A percentile compares a stretch with the other conserved stretches of the same genome.
phyloP scores from a whole-genome alignment of 2,113 vertebrate species.

The Cynopterus brachyotis region DNA sequence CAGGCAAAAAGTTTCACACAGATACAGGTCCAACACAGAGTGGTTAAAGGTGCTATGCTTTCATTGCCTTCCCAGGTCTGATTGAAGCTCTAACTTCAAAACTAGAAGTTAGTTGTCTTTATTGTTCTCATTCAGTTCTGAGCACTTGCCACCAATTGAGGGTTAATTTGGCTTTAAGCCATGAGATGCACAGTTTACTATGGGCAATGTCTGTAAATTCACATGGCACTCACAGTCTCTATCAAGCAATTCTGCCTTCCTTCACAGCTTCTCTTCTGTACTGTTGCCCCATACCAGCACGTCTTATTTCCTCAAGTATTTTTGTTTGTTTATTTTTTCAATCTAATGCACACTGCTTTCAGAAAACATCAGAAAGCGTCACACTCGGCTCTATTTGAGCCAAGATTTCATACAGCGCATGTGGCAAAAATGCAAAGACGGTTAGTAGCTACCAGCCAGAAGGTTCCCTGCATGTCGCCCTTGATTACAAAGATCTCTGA shows the following conservation, averaged over 20 bases:
- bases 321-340: neutral
- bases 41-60: neutral
- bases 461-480: neutral
- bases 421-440: neutral
- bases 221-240: neutral
- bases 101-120: neutral
- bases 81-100: neutral
- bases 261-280: neutral
- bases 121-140: neutral
- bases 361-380: constrained; percentile 21
- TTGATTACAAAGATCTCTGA: constrained; percentile 32
- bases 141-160: neutral
- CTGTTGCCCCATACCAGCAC: neutral
- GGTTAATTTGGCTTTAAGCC: neutral
- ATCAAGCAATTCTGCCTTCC: neutral
- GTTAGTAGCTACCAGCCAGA: neutral
- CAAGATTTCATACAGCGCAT: neutral
- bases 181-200: neutral
- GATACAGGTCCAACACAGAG: neutral
- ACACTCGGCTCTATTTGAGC: neutral
- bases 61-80: neutral
- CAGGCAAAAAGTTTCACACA: neutral
- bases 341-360: neutral
- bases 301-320: neutral
- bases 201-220: neutral